A percentile compares a stretch with the other conserved stretches of the same genome.
Evolutionary conservation across 2,888 invertebrate genomes (phyloP).

Genomic region (Tenthredo notha): DNA sequence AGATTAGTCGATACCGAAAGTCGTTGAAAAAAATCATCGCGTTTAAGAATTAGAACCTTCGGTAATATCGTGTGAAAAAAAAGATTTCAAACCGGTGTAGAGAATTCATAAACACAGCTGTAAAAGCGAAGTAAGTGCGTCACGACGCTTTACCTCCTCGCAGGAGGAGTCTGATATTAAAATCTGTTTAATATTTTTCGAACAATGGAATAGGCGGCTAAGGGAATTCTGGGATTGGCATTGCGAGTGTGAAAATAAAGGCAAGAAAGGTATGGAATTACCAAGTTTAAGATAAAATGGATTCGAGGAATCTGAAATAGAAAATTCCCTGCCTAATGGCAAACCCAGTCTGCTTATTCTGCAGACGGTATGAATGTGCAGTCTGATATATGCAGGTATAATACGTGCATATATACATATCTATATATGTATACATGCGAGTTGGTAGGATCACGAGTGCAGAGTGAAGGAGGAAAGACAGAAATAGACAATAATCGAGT

Average conservation of each 20-base stretch:
- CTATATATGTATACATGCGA: not conserved
- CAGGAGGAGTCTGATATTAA: constrained; percentile 40
- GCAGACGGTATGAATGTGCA: not conserved
- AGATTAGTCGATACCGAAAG: not conserved
- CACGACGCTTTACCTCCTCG: not conserved
- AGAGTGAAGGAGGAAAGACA: not conserved
- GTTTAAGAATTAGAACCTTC: not conserved
- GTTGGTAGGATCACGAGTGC: not conserved
- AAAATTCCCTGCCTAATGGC: constrained; percentile 71
- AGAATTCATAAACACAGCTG: not conserved
- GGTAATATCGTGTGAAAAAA: not conserved
- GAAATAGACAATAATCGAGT: not conserved
- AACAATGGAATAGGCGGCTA: constrained; percentile 43
- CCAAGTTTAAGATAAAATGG: constrained; percentile 71
- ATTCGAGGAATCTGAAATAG: constrained; percentile 71
- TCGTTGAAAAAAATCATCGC: not conserved
- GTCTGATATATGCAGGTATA: not conserved
- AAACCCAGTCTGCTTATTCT: not conserved
- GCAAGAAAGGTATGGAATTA: constrained; percentile 64
- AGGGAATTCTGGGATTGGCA: constrained; percentile 47
- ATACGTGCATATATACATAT: not conserved
- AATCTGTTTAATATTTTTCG: constrained; percentile 51
- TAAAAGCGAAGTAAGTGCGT: not conserved
- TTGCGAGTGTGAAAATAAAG: not conserved
- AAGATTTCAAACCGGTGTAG: not conserved